phyloP scores from a whole-genome alignment of 2,888 invertebrate species.

The Drosophila incognita region DNA sequence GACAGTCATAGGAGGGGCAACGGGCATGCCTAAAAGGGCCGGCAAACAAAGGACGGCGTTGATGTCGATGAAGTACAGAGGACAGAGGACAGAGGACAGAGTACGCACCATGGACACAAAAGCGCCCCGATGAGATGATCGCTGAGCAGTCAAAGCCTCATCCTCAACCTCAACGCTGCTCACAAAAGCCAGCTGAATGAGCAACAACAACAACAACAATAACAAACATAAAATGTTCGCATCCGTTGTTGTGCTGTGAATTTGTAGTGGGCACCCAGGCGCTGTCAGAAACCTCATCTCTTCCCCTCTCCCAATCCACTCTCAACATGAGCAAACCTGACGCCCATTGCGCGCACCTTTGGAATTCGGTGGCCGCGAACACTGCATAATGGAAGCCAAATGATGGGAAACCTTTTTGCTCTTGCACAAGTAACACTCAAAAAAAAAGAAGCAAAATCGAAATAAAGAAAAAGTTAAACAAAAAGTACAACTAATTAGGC shows the following conservation, averaged over 20 bases:
- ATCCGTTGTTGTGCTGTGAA: conserved; percentile 60
- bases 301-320: neutral
- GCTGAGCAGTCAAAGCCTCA: conserved; percentile 60
- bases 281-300: conserved; percentile 35
- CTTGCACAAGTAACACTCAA: conserved; percentile 39
- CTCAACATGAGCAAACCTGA: conserved; percentile 41
- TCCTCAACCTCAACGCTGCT: conserved; percentile 29
- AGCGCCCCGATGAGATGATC: conserved; percentile 76
- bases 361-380: conserved; percentile 81
- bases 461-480: conserved; percentile 23
- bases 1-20: conserved; percentile 10
- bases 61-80: conserved; percentile 63
- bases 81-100: conserved; percentile 36
- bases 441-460: conserved; percentile 3
- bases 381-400: conserved; percentile 79
- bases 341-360: conserved; percentile 65
- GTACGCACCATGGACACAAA: conserved; percentile 59
- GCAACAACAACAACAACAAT: conserved; percentile 36
- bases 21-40: conserved; percentile 58
- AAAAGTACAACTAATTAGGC: conserved; percentile 73
- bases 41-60: conserved; percentile 77
- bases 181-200: conserved; percentile 48
- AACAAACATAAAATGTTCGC: conserved; percentile 40
- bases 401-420: conserved; percentile 80
- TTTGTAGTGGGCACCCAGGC: conserved; percentile 74